Evolutionary conservation across 2,888 invertebrate genomes (phyloP).

Genomic region (Drosophila robusta): DNA sequence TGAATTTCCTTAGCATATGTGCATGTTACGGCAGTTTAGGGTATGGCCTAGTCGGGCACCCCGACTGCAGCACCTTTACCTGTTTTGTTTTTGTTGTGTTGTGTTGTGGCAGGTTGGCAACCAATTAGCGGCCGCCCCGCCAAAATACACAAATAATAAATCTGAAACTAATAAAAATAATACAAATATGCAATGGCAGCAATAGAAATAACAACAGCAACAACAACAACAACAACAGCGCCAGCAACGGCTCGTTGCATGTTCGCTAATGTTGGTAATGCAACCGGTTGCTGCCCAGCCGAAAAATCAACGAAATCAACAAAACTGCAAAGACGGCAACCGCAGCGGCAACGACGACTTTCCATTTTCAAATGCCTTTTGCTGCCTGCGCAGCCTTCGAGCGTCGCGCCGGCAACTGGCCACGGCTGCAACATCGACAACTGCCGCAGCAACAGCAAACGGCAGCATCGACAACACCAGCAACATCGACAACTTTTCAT

Average conservation of each 20-base stretch:
- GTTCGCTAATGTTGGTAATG: conserved; percentile 51
- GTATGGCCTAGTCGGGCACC: no score
- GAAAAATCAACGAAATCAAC: conserved; percentile 39
- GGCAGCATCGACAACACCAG: conserved; percentile 39
- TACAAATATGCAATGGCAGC: conserved; percentile 50
- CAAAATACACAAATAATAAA: conserved; percentile 69
- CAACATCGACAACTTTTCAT: conserved; percentile 73
- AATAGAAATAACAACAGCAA: conserved; percentile 11
- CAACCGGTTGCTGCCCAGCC: conserved; percentile 74
- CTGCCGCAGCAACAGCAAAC: conserved; percentile 17
- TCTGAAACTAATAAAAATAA: conserved; percentile 71
- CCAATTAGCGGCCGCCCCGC: conserved; percentile 60
- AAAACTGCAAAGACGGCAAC: conserved; percentile 45
- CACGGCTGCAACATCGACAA: conserved; percentile 36
- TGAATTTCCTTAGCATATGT: no score
- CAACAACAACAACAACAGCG: conserved; percentile 12
- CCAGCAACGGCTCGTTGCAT: conserved; percentile 44
- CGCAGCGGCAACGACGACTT: conserved; percentile 49
- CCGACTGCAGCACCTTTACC: not conserved
- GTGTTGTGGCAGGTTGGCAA: conserved; percentile 17
- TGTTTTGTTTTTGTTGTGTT: not conserved
- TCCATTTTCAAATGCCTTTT: conserved; percentile 82
- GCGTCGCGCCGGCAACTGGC: conserved; percentile 38
- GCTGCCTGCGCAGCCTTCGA: conserved; percentile 63
- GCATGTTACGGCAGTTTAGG: no score